Evolutionary conservation across 2,113 vertebrate genomes (phyloP), one percentile per base, ranked within the genome.

Genomic region (Rhombomys opimus): DNA sequence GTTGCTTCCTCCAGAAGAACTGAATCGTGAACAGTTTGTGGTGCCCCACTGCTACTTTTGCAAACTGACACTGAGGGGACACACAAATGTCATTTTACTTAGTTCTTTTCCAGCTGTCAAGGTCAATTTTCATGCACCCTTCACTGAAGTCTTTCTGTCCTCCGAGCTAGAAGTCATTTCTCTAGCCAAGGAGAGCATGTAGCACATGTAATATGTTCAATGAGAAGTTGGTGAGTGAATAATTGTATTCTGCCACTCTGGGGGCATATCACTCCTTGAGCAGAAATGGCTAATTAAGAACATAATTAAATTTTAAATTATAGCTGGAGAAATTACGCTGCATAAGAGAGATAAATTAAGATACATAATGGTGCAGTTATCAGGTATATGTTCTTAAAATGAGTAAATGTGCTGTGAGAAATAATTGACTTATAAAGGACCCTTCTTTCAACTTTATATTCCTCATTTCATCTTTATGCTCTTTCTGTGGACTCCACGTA

Each of bases 251-350:
- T 94, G 54, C 54, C 78, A 84, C 81, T 92, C 86, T 50, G 57
- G 73, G 86, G 96, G 73, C 95, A 93, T 94, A 97, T 87, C 91
- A 87, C 81, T 97, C 63, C 78, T 98, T 95, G 92, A 95, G n/a
- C 92, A 97, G 86, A 97, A 94, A 96, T 96, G 95, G 59, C 87
- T 96, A 97, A 98, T 97, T 97, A 96, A 93, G 96, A 96, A 93
- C 82, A 96, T 96, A 97, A 97, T 97, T 97, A 94, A 96, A 97
- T 94, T 97, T 96, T 96, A 97, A 98, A 96, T 98, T 96, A 95
- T 85, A 95, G 93, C 89, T 95, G 54, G 65, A 92, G 84, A 97
- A 97, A 95, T 89, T 63, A 41, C 82, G 84, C 73, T 84, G 68
- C 94, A 91, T 70, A 86, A 96, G 59, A 91, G 63, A 95, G 92